Conservation (phyloP, 2,113 vertebrate species). For the Propithecus coquereli region DNA sequence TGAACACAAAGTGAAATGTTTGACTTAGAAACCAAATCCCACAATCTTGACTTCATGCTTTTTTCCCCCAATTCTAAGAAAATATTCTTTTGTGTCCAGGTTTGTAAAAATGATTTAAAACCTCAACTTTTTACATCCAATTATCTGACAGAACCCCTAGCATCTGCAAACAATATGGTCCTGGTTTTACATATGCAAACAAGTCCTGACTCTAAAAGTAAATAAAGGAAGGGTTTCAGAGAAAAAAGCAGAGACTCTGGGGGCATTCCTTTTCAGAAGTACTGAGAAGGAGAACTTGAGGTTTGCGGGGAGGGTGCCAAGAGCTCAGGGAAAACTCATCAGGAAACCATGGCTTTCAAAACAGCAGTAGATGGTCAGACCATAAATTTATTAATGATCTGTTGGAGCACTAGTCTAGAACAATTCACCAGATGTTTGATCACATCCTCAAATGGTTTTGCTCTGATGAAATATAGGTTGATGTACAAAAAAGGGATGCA, state of each 20-base stretch:
- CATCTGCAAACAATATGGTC: constrained; percentile 58
- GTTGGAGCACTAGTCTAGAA: neutral
- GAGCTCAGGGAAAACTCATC: neutral
- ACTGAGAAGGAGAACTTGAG: neutral
- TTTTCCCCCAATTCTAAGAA: constrained; percentile 33
- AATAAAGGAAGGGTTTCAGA: constrained; percentile 41
- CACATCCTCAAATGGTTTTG: neutral
- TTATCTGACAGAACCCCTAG: constrained; percentile 6
- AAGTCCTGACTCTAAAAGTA: constrained; percentile 35
- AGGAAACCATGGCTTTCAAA: neutral
- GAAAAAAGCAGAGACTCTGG: neutral
- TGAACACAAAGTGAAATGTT: neutral
- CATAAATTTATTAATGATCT: neutral
- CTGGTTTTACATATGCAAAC: constrained; percentile 57
- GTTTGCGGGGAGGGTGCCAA: neutral
- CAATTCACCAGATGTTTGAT: neutral
- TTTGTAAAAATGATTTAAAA: constrained; percentile 56
- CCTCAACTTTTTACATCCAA: neutral
- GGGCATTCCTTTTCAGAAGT: neutral
- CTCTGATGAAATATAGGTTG: neutral
- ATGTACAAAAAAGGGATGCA: neutral
- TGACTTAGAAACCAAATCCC: constrained; percentile 22
- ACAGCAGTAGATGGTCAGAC: neutral
- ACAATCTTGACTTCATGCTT: neutral
- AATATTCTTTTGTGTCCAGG: constrained; percentile 28